phyloP scores from a whole-genome alignment of 2,797 vertebrate genomes.

The Odontamblyopus rebecca region DNA sequence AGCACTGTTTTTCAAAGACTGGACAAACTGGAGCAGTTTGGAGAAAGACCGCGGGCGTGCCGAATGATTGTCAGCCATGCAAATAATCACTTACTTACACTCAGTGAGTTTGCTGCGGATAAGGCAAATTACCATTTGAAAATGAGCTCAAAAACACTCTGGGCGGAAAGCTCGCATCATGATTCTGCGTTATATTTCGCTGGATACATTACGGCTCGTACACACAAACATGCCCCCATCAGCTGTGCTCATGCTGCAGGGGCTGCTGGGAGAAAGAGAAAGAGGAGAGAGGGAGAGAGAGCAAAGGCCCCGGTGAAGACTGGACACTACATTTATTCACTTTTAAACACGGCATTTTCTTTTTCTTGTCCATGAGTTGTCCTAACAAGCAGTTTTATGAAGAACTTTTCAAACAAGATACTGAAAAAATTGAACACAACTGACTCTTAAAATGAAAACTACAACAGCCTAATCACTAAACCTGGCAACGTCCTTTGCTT shows the following conservation, averaged over 20 bases:
- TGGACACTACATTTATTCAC: constrained; percentile 25
- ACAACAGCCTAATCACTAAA: background rate
- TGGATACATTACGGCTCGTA: constrained; percentile 63
- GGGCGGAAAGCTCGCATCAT: constrained; percentile 86
- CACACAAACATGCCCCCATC: constrained; percentile 49
- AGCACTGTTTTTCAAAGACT: constrained; percentile 80
- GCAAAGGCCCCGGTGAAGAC: background rate
- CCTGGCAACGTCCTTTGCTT: background rate
- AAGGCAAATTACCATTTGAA: constrained; percentile 98
- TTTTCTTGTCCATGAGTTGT: background rate
- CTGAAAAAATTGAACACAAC: background rate
- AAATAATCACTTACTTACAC: constrained; percentile 99
- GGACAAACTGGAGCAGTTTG: constrained; percentile 91
- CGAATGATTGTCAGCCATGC: constrained; percentile 95
- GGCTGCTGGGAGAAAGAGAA: constrained; percentile 34
- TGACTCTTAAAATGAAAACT: background rate
- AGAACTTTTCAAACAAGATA: background rate
- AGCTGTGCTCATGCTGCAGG: constrained; percentile 53
- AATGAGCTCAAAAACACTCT: constrained; percentile 95
- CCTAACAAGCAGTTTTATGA: background rate
- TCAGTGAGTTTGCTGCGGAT: constrained; percentile 92
- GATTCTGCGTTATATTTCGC: constrained; percentile 83
- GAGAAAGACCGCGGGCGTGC: constrained; percentile 87
- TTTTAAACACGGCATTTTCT: constrained; percentile 14
- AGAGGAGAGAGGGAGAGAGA: background rate